Percentiles rank a stretch among this genome's conserved stretches.
These are phyloP conservation scores for Clarias gariepinus DNA, from an alignment of 2,113 vertebrate genomes.

Conservation along the genomic window DNA sequence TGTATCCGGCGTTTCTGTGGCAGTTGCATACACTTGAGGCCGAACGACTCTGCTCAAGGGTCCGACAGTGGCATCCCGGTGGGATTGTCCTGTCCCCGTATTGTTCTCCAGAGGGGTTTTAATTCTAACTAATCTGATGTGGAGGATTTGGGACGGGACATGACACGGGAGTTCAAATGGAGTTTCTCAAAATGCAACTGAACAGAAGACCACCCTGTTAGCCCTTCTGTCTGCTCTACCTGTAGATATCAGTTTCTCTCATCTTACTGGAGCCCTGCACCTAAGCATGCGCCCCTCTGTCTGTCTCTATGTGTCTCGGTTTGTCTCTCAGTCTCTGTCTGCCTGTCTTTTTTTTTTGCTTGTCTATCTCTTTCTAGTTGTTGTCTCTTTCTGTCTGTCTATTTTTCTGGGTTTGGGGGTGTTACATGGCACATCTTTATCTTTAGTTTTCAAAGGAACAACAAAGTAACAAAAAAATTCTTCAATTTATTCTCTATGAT, in stretches of 20 bases:
- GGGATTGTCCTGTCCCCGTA: too few species aligned
- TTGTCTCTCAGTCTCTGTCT: neutral
- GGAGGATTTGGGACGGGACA: slow-evolving; percentile 33
- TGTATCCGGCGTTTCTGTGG: too few species aligned
- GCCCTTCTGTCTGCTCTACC: neutral
- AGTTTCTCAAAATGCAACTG: slow-evolving; percentile 30
- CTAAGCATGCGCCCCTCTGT: neutral
- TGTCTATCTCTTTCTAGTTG: neutral
- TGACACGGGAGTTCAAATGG: slow-evolving; percentile 18
- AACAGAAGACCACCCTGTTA: slow-evolving; percentile 30
- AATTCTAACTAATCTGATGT: slow-evolving; percentile 50
- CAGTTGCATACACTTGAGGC: too few species aligned
- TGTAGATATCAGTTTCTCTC: slow-evolving; percentile 6
- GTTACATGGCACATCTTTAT: neutral
- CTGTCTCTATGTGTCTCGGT: neutral
- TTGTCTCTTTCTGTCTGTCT: neutral
- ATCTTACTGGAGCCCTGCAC: neutral
- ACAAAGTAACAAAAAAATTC: too few species aligned
- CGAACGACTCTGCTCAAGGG: too few species aligned
- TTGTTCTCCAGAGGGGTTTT: slow-evolving; percentile 21
- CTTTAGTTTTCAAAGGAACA: neutral
- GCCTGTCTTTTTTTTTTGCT: too few species aligned
- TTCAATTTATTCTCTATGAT: too few species aligned
- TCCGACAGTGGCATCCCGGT: too few species aligned
- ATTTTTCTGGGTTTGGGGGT: neutral